These are phyloP conservation scores for Orchestes rusci DNA, from an alignment of 2,888 invertebrate species.

Conservation along the genomic window DNA sequence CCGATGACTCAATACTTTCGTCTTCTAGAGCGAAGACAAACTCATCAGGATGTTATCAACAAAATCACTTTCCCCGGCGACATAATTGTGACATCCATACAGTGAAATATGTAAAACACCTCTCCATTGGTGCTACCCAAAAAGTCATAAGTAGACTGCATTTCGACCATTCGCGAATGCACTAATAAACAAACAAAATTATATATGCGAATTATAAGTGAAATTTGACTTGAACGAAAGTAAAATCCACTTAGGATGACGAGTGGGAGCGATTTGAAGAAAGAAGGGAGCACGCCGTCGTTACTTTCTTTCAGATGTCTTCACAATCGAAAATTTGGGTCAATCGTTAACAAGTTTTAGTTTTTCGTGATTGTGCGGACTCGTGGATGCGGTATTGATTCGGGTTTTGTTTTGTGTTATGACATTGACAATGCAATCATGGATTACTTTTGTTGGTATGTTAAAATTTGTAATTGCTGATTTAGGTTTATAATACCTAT, in stretches of 20 bases:
- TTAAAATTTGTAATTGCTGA: slow-evolving; percentile 8
- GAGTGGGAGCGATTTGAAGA: slow-evolving; percentile 41
- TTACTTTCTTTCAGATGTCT: slow-evolving; percentile 43
- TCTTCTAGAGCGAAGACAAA: no score
- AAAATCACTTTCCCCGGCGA: no score
- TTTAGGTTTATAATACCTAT: not conserved
- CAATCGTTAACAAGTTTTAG: slow-evolving; percentile 37
- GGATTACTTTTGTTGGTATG: slow-evolving; percentile 35
- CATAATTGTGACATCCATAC: no score
- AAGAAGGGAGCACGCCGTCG: slow-evolving; percentile 40
- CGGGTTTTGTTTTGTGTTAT: slow-evolving; percentile 24
- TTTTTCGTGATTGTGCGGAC: slow-evolving; percentile 32
- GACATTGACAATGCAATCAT: slow-evolving; percentile 33
- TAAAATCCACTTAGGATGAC: slow-evolving; percentile 37
- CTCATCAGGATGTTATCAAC: no score
- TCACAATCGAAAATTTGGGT: slow-evolving; percentile 40
- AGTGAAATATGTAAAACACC: no score
- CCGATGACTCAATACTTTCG: no score
- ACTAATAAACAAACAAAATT: slow-evolving; percentile 22
- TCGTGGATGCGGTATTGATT: slow-evolving; percentile 32
- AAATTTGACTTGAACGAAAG: slow-evolving; percentile 40
- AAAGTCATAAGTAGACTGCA: no score
- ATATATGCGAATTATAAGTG: slow-evolving; percentile 31
- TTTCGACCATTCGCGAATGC: slow-evolving; percentile 16
- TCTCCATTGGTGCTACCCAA: no score